Conservation (phyloP, 2,797 vertebrate species). For the Platalea minor region DNA sequence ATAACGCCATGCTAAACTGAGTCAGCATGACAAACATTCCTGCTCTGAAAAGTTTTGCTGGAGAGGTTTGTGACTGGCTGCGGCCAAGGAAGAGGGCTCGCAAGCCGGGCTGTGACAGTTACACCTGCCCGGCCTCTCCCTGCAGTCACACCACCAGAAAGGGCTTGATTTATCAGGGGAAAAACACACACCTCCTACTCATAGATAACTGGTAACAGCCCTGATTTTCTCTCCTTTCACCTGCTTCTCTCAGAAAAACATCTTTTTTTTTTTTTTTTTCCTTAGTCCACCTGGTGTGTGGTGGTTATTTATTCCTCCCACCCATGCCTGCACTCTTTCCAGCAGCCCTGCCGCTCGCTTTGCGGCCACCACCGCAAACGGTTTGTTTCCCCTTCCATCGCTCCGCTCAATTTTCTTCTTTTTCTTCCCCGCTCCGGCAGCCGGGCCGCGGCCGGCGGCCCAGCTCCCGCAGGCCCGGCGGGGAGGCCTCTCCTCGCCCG, state of each 20-base stretch:
- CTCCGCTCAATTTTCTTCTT: fast-evolving
- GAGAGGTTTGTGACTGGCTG: background rate
- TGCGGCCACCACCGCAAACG: fast-evolving
- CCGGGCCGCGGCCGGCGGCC: no score
- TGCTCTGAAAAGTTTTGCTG: background rate
- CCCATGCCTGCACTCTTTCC: fast-evolving
- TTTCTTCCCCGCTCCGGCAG: background rate
- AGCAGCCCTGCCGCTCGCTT: fast-evolving
- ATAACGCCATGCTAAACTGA: fast-evolving
- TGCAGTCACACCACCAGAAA: background rate
- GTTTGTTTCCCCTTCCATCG: fast-evolving
- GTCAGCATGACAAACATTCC: background rate
- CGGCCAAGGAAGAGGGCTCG: background rate
- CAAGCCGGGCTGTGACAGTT: background rate
- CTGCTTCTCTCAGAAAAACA: background rate
- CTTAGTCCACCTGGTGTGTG: background rate
- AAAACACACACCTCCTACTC: background rate
- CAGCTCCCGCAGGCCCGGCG: background rate
- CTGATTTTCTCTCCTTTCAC: background rate
- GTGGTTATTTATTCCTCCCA: background rate
- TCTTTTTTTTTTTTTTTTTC: background rate
- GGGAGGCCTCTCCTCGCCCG: background rate
- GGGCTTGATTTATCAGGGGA: background rate
- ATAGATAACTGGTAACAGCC: background rate
- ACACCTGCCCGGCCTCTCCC: background rate